Evolutionary conservation across 2,113 vertebrate species (phyloP).

Genomic region (Verasper variegatus): DNA sequence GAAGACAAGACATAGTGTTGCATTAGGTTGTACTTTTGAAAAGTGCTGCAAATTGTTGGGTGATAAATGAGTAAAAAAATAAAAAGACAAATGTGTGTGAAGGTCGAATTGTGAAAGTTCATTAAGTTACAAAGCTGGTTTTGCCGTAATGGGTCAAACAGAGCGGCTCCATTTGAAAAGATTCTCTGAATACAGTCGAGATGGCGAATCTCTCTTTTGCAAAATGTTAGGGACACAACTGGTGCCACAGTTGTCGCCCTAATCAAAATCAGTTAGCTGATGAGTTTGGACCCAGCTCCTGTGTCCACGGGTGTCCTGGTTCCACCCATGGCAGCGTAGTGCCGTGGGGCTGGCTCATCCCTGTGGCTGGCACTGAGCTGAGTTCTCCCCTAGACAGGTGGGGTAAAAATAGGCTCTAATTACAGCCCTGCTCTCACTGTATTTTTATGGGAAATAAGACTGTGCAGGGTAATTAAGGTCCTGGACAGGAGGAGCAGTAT

Average conservation of each 20-base stretch:
- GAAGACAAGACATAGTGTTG: too few relatives aligned
- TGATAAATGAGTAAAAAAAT: too few relatives aligned
- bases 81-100: not conserved
- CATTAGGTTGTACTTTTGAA: too few relatives aligned
- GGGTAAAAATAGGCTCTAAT: constrained; percentile 77
- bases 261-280: too few relatives aligned
- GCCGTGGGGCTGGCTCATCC: constrained; percentile 56
- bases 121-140: too few relatives aligned
- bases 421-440: constrained; percentile 65
- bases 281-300: not conserved
- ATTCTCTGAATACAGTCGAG: too few relatives aligned
- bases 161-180: too few relatives aligned
- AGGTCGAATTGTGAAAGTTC: not conserved
- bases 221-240: too few relatives aligned
- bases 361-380: constrained; percentile 49
- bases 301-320: constrained; percentile 40
- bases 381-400: constrained; percentile 74
- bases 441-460: constrained; percentile 79
- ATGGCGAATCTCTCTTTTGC: too few relatives aligned
- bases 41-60: too few relatives aligned
- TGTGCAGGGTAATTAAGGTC: constrained; percentile 73
- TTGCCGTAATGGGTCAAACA: too few relatives aligned
- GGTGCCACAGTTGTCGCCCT: too few relatives aligned
- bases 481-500: constrained; percentile 62
- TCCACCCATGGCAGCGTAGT: constrained; percentile 31